Evolutionary conservation across 2,888 invertebrate genomes (phyloP).

Genomic region (Lasioglossum leucozonium): DNA sequence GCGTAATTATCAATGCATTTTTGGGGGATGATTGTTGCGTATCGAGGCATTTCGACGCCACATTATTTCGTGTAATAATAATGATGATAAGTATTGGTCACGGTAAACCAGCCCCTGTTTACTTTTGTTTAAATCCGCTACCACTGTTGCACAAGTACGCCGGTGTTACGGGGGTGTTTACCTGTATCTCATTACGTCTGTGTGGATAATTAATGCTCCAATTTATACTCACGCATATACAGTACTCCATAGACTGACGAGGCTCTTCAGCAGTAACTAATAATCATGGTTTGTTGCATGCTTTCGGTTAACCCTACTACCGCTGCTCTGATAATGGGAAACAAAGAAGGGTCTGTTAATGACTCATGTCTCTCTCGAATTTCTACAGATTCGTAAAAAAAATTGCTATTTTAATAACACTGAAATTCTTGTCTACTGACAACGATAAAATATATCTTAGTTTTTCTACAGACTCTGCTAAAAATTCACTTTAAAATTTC

Average conservation of each 20-base stretch:
- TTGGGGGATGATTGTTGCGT: not conserved
- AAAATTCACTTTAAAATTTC: not conserved
- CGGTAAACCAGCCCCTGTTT: not conserved
- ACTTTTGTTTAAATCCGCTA: not conserved
- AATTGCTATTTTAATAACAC: not conserved
- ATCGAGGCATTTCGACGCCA: not conserved
- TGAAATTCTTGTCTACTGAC: too few species aligned
- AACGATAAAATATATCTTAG: not conserved
- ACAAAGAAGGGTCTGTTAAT: not conserved
- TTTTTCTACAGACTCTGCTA: not conserved
- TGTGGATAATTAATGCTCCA: constrained; percentile 9
- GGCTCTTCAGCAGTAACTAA: not conserved
- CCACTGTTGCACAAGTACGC: not conserved
- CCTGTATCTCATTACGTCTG: constrained; percentile 7
- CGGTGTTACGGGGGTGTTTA: not conserved
- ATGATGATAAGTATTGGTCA: constrained; percentile 2
- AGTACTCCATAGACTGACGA: not conserved
- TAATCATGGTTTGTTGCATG: constrained; percentile 12
- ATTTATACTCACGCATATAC: not conserved
- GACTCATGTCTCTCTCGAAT: not conserved
- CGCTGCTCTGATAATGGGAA: not conserved
- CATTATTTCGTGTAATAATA: constrained; percentile 10
- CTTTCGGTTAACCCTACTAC: not conserved
- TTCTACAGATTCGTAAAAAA: not conserved
- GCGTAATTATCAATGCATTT: not conserved